Evolutionary conservation across 2,797 vertebrate genomes (phyloP).

Genomic region (Semotilus atromaculatus): DNA sequence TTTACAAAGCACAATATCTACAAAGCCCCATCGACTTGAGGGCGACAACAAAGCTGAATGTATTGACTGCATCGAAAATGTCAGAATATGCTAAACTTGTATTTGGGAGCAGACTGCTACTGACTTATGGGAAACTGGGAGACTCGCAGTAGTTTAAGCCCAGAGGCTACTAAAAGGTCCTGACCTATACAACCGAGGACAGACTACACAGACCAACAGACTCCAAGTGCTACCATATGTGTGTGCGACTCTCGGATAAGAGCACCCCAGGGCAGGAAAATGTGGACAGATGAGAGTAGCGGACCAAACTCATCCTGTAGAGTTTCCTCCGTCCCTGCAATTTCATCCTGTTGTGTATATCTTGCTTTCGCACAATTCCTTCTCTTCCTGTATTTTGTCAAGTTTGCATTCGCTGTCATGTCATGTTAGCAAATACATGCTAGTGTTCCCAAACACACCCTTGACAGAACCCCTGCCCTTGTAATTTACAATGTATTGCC

Average conservation of each 20-base stretch:
- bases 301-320: constrained; percentile 45
- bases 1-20: constrained; percentile 19
- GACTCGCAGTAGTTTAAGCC: constrained; percentile 46
- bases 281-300: constrained; percentile 25
- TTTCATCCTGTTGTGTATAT: constrained; percentile 58
- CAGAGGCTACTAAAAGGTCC: constrained; percentile 50
- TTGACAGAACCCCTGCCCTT: constrained; percentile 6
- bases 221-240: constrained; percentile 34
- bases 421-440: not conserved
- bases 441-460: constrained; percentile 29
- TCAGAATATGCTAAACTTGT: constrained; percentile 25
- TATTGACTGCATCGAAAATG: constrained; percentile 22
- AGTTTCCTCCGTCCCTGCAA: constrained; percentile 51
- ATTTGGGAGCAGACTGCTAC: constrained; percentile 6
- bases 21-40: constrained; percentile 9
- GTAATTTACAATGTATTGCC: not conserved
- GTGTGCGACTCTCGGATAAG: constrained; percentile 15
- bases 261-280: constrained; percentile 42
- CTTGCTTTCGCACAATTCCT: constrained; percentile 49
- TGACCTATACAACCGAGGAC: constrained; percentile 51
- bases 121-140: constrained; percentile 55
- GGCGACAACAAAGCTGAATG: constrained; percentile 9
- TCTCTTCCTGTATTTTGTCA: constrained; percentile 53
- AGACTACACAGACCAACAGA: constrained; percentile 50
- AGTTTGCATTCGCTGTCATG: constrained; percentile 23